A percentile compares a stretch with the other conserved stretches of the same genome.
Evolutionary conservation across 2,797 vertebrate species (phyloP).

Genomic region (Myripristis murdjan): DNA sequence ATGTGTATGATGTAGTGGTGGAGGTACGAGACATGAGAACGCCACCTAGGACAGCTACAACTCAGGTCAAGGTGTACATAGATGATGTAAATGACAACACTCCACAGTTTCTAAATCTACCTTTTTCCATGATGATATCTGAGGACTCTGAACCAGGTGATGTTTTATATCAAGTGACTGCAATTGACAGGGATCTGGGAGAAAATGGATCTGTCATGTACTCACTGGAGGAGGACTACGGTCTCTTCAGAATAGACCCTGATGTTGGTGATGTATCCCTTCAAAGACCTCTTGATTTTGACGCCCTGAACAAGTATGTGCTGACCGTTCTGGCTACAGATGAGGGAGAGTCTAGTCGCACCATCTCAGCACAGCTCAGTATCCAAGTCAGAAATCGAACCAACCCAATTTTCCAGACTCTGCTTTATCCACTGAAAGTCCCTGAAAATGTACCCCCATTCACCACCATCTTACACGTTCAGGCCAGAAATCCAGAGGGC

Average conservation of each 20-base stretch:
- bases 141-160: conserved; percentile 94
- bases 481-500: conserved; percentile 96
- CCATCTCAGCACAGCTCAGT: conserved; percentile 86
- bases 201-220: conserved; percentile 90
- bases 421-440: conserved; percentile 92
- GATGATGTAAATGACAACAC: conserved; percentile 94
- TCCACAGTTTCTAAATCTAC: conserved; percentile 92
- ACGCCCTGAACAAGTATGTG: conserved; percentile 92
- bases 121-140: conserved; percentile 90
- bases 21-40: conserved; percentile 90
- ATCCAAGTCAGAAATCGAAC: conserved; percentile 94
- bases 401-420: conserved; percentile 94
- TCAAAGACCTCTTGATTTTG: conserved; percentile 92
- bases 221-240: conserved; percentile 90
- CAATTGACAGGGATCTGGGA: conserved; percentile 90
- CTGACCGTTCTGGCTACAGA: conserved; percentile 91
- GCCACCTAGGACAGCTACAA: conserved; percentile 89
- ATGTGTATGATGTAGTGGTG: conserved; percentile 88
- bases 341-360: conserved; percentile 87
- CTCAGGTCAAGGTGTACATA: conserved; percentile 90
- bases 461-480: conserved; percentile 94
- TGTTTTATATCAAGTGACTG: conserved; percentile 93
- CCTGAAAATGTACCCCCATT: conserved; percentile 93
- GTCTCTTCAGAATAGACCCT: conserved; percentile 94
- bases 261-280: conserved; percentile 94